Conservation (phyloP, 2,797 vertebrate species). For the Myotis findleyi region DNA sequence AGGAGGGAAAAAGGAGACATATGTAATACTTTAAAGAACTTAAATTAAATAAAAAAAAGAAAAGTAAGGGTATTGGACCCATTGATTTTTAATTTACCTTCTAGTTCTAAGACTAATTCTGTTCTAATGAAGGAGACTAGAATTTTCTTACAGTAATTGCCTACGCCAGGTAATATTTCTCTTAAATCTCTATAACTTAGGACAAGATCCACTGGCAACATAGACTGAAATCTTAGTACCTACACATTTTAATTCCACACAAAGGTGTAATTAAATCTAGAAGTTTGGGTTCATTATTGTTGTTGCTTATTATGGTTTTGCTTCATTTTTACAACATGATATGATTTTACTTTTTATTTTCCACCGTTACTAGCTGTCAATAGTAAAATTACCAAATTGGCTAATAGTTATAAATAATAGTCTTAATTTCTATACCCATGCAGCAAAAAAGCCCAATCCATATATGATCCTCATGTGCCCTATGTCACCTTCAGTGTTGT, state of each 20-base stretch:
- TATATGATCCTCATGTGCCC: background rate
- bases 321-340: background rate
- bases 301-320: background rate
- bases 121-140: background rate
- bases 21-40: no score
- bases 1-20: no score
- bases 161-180: background rate
- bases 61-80: background rate
- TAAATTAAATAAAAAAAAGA: background rate
- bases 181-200: background rate
- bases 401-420: background rate
- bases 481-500: background rate
- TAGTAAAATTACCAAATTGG: background rate
- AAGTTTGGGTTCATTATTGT: background rate
- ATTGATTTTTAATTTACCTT: constrained; percentile 38
- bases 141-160: background rate
- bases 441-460: background rate
- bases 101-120: constrained; percentile 7
- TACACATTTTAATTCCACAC: constrained; percentile 24
- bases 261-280: background rate
- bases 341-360: background rate
- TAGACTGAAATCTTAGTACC: background rate
- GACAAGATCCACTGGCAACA: background rate
- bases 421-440: background rate
- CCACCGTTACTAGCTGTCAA: background rate